Conservation (phyloP, 2,888 invertebrate genomes). For the Exocentrus adspersus region DNA sequence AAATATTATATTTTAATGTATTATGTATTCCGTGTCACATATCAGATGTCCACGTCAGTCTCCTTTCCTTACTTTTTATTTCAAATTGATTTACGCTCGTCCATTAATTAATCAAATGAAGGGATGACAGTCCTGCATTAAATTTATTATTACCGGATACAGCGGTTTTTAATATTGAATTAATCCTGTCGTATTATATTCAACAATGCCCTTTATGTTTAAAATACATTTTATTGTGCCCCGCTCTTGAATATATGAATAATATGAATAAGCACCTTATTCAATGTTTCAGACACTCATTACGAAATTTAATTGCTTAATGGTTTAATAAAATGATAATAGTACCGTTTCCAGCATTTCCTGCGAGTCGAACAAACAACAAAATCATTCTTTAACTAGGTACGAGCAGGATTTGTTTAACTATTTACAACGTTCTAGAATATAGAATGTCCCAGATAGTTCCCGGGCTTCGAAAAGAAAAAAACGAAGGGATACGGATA, state of each 20-base stretch:
- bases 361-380: no score
- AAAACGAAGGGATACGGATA: no score
- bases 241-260: background rate
- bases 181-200: constrained; percentile 10
- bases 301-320: no score
- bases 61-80: constrained; percentile 9
- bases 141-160: constrained; percentile 5
- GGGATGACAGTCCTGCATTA: constrained; percentile 5
- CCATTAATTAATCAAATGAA: constrained; percentile 22
- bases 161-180: constrained; percentile 9
- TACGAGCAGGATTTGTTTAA: no score
- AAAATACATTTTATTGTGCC: background rate
- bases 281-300: no score
- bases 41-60: constrained; percentile 14
- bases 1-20: constrained; percentile 31
- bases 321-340: no score
- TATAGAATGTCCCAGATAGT: no score
- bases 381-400: no score
- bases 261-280: background rate
- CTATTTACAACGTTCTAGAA: no score
- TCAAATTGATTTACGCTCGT: constrained; percentile 17
- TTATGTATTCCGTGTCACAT: constrained; percentile 22
- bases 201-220: background rate
- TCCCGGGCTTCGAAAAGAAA: no score
- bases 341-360: no score